Evolutionary conservation across 2,888 invertebrate species (phyloP).

Genomic region (Andrena bicolor): DNA sequence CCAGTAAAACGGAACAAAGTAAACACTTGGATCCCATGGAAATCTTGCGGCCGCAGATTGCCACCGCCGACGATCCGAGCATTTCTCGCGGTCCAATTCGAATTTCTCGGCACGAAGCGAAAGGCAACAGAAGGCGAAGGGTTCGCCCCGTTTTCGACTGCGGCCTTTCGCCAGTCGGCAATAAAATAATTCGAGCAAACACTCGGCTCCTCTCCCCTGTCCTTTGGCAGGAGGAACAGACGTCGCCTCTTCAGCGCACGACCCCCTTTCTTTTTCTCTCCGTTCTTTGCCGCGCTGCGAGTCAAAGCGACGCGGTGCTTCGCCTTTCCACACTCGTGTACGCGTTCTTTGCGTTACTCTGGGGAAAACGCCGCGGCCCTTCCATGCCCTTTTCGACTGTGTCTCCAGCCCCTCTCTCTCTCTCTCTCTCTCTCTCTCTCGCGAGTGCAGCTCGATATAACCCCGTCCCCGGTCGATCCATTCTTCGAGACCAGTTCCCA

Average conservation of each 20-base stretch:
- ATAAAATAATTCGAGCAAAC: constrained; percentile 66
- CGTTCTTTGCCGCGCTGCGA: constrained; percentile 46
- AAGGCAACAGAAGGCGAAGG: constrained; percentile 27
- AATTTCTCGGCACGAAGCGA: constrained; percentile 23
- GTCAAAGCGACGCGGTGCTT: constrained; percentile 43
- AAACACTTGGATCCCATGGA: neutral
- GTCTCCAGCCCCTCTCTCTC: neutral
- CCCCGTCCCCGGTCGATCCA: constrained; percentile 69
- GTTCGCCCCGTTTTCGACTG: constrained; percentile 42
- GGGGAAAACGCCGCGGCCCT: neutral
- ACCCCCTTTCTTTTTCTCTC: constrained; percentile 53
- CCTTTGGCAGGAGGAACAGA: constrained; percentile 55
- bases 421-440: neutral
- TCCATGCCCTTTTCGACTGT: constrained; percentile 19
- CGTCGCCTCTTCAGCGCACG: constrained; percentile 60
- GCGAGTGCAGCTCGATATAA: constrained; percentile 19
- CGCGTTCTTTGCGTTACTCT: constrained; percentile 38
- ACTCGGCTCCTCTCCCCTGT: constrained; percentile 53
- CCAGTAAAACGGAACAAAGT: neutral
- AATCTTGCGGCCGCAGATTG: too few relatives aligned
- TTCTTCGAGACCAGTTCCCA: constrained; percentile 63
- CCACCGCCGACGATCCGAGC: neutral
- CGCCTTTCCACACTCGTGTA: constrained; percentile 29
- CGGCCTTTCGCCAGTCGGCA: constrained; percentile 45
- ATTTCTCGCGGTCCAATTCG: constrained; percentile 23